These are phyloP conservation scores for Ferdinandea cuprea DNA, from an alignment of 2,888 invertebrate species.

Conservation along the genomic window DNA sequence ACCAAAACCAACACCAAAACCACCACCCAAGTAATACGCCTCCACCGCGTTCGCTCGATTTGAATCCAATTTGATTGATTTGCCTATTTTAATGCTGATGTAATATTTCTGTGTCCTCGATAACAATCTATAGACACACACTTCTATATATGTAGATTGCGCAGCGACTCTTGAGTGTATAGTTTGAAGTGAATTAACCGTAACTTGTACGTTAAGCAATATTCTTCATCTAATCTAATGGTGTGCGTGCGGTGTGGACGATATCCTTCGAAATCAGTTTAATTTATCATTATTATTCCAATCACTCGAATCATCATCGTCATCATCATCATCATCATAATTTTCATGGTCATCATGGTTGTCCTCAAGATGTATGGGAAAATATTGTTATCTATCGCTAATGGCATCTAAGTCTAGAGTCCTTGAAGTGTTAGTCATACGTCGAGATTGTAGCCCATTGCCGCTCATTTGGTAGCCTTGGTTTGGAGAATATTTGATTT, in stretches of 20 bases:
- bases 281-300: conserved; percentile 67
- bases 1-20: conserved; percentile 44
- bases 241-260: neutral
- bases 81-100: conserved; percentile 65
- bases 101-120: conserved; percentile 53
- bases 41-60: conserved; percentile 69
- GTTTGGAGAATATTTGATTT: conserved; percentile 35
- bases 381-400: conserved; percentile 68
- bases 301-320: conserved; percentile 50
- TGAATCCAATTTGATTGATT: conserved; percentile 75
- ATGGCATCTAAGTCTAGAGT: conserved; percentile 53
- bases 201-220: conserved; percentile 16
- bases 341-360: neutral
- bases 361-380: conserved; percentile 27
- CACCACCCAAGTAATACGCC: conserved; percentile 66
- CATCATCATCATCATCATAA: too few relatives aligned
- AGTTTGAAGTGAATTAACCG: neutral
- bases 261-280: conserved; percentile 37
- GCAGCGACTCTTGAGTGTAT: neutral
- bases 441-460: conserved; percentile 54
- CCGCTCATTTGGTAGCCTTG: conserved; percentile 71
- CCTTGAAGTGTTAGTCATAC: conserved; percentile 69
- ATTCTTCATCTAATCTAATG: conserved; percentile 6
- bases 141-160: conserved; percentile 31
- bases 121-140: conserved; percentile 38